phyloP scores from a whole-genome alignment of 2,888 invertebrate species.

The Cryptocephalus moraei region DNA sequence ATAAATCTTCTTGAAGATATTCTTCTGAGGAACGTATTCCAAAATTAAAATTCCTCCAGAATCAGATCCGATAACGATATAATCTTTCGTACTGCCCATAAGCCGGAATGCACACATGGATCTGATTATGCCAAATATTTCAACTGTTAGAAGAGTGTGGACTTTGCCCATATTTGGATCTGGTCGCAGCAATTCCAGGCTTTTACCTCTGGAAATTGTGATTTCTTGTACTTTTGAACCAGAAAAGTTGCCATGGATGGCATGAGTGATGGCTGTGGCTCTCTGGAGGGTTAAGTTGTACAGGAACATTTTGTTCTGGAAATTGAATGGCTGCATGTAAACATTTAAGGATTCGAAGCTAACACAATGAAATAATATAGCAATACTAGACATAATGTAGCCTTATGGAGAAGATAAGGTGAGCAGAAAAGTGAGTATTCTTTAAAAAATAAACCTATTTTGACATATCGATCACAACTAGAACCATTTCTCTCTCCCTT shows the following conservation, averaged over 20 bases:
- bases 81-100: constrained; percentile 97
- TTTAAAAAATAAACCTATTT: no score
- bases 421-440: no score
- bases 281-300: constrained; percentile 97
- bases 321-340: no score
- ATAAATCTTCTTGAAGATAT: constrained; percentile 91
- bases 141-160: constrained; percentile 84
- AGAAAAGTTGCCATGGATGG: constrained; percentile 97
- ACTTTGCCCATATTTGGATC: constrained; percentile 98
- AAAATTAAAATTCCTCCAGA: constrained; percentile 96
- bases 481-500: no score
- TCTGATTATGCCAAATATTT: constrained; percentile 94
- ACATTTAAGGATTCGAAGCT: no score
- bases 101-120: constrained; percentile 94
- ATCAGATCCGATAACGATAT: constrained; percentile 95
- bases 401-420: no score
- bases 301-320: constrained; percentile 64
- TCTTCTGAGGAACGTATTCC: constrained; percentile 90
- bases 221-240: constrained; percentile 97
- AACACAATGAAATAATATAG: no score
- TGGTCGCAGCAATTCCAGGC: constrained; percentile 83
- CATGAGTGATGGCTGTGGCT: constrained; percentile 92
- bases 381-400: no score
- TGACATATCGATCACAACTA: no score
- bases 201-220: constrained; percentile 89